Base-by-base conservation (phyloP, 2,888 invertebrate genomes). In the Priocnemis perturbator region DNA sequence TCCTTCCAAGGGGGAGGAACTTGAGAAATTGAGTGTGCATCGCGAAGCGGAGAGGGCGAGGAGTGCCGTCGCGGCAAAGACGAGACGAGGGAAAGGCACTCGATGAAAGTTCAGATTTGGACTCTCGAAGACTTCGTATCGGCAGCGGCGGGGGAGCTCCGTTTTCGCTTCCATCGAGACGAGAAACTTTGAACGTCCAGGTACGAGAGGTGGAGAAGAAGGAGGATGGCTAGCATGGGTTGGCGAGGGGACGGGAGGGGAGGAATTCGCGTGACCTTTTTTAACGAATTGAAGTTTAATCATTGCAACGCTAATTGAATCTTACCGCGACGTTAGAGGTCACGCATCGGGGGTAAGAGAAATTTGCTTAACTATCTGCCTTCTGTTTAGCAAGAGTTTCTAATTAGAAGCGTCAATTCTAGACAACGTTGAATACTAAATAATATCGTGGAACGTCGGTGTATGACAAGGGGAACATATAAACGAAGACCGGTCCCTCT, bases 21-120 rank as follows among this genome's bases (percentile, higher is more conserved):
- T 73, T 70, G 63, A 58, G 61, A 65, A 63, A 69, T 63, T 65
- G 60, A 48, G 58, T 60, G 50, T 53, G 30, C 60, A 55, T 21
- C 37, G 55, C 55, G 62, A 15, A 52, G 50, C 19, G 2, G 47
- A 52, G 47, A 45, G 55, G 65, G 56, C n/a, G 37, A 21, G 11
- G 57, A n/a, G 37, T 37, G 37, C 11, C 37, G 37, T 37, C 37
- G 37, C 37, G 37, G 37, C 37, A 17, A 37, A 30, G 44, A 57
- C n/a, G 44, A 30, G 52, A 59, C 52, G 58, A 52, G 58, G 57
- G 44, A 26, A 61, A 47, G 30, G 45, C 53, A 23, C 45, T 60
- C 53, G 50, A 37, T 57, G 60, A 60, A 69, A 69, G 69, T 69
- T 57, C 48, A 23, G 55, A 55, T 23, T 55, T 23, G 21, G 55